A percentile compares a stretch with the other conserved stretches of the same genome.
Conservation (phyloP, 1,140 invertebrate genomes). For the Halictus rubicundus region DNA sequence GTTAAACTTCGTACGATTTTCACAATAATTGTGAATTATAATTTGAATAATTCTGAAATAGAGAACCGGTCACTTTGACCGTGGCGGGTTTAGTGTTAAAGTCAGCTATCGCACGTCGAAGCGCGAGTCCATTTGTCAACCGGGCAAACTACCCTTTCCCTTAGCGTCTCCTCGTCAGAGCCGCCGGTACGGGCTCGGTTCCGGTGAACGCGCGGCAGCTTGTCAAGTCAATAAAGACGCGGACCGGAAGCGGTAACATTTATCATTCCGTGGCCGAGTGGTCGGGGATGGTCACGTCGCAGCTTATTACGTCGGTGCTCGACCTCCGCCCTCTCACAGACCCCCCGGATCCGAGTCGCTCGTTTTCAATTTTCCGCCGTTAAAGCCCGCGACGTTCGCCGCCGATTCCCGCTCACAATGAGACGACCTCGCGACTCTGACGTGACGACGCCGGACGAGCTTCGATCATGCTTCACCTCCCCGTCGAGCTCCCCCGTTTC, state of each 20-base stretch:
- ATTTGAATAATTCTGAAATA: too few species aligned
- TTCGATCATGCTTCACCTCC: not conserved
- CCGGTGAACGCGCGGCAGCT: too few species aligned
- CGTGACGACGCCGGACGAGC: slow-evolving; percentile 16
- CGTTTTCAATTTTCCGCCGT: slow-evolving; percentile 18
- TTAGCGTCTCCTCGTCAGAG: too few species aligned
- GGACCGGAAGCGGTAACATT: slow-evolving; percentile 4
- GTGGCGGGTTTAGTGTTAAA: too few species aligned
- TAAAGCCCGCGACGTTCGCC: not conserved
- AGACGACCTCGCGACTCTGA: slow-evolving; percentile 40
- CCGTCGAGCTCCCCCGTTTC: not conserved
- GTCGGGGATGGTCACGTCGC: slow-evolving; percentile 20
- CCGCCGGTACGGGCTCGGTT: not conserved
- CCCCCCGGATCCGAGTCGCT: not conserved
- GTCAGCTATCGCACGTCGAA: not conserved
- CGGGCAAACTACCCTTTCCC: not conserved
- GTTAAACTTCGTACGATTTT: too few species aligned
- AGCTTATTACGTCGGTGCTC: slow-evolving; percentile 14
- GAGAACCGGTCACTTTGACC: too few species aligned
- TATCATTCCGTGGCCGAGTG: slow-evolving; percentile 14
- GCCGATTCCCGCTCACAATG: slow-evolving; percentile 36
- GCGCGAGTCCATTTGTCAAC: not conserved
- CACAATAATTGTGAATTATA: too few species aligned
- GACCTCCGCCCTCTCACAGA: not conserved
- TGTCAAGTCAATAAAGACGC: not conserved